Evolutionary conservation across 2,797 vertebrate species (phyloP), one percentile per base, ranked within the genome.

Genomic region (Onychomys torridus): DNA sequence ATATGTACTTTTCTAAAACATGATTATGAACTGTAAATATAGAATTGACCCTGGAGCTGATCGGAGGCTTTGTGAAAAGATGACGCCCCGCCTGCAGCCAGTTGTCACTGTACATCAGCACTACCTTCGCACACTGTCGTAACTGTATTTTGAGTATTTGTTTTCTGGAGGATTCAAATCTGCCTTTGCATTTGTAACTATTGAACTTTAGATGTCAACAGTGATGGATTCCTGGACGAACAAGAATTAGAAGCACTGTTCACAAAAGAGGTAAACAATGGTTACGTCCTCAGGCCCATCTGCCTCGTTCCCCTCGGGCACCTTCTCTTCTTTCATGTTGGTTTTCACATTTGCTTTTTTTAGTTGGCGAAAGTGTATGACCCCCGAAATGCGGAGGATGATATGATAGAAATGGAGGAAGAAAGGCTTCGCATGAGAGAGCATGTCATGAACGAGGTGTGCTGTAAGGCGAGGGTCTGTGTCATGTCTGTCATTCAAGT

Each of bases 331-430:
- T 82, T 96, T 97, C 90, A 91, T 77, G 61, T 59, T 57, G 11
- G 12, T 84, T 96, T 97, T 89, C 61, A 97, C 55, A 92, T 97
- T 98, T 98, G 96, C 97, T 86, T 90, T 97, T 49, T 52, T 92
- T 94, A 99, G 99, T 98, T 99, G 95, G 99, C 99, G 98, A 99
- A 99, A 98, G 99, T 99, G 67, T 99, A 99, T 55, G 99, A 99
- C 96, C 99, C 99, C 55, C 99, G 99, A 97, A 99, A 99, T 77
- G 99, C 99, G 98, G 99, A 99, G 94, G 99, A 99, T 82, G 99
- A 99, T 97, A 99, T 99, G 99, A 98, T 99, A 97, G 99, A 99
- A 98, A 99, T 99, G 99, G 99, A 99, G 97, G 99, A 99, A 97
- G 99, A 99, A 98, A 98, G 99, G 93, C 98, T 99, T 71, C 99